Conservation (phyloP, 2,888 invertebrate genomes). For the Drosophila vallismaia region DNA sequence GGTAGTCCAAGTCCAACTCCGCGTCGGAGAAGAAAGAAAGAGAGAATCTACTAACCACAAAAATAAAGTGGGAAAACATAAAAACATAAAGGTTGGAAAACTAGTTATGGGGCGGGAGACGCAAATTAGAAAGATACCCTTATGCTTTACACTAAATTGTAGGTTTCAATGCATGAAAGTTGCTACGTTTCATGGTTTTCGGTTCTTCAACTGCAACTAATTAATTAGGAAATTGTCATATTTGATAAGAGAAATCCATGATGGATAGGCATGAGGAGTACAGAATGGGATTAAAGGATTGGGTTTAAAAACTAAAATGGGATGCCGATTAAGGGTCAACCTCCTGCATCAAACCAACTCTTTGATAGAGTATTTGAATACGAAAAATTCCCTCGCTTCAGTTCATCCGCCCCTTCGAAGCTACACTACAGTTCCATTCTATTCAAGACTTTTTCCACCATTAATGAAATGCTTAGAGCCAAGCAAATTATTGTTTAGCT, state of each 20-base stretch:
- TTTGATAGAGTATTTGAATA: not conserved
- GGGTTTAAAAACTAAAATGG: too few species aligned
- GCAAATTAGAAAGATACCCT: conserved; percentile 2
- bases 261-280: too few species aligned
- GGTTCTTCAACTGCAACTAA: not conserved
- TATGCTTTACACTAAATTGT: conserved; percentile 1
- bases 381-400: conserved; percentile 24
- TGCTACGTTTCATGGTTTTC: not conserved
- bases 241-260: too few species aligned
- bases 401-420: conserved; percentile 44
- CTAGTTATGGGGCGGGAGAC: conserved; percentile 1
- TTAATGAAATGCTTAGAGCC: conserved; percentile 51
- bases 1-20: too few species aligned
- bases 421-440: conserved; percentile 38
- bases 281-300: too few species aligned
- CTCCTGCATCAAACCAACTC: too few species aligned
- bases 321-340: too few species aligned
- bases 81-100: not conserved
- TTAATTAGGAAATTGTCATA: not conserved
- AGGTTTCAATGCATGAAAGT: not conserved
- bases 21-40: conserved; percentile 2
- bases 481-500: conserved; percentile 58
- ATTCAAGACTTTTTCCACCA: conserved; percentile 12
- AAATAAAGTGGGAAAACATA: not conserved
- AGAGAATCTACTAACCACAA: conserved; percentile 19